Evolutionary conservation across 1,140 invertebrate species (phyloP).

Genomic region (Leptestheria dahalacensis): DNA sequence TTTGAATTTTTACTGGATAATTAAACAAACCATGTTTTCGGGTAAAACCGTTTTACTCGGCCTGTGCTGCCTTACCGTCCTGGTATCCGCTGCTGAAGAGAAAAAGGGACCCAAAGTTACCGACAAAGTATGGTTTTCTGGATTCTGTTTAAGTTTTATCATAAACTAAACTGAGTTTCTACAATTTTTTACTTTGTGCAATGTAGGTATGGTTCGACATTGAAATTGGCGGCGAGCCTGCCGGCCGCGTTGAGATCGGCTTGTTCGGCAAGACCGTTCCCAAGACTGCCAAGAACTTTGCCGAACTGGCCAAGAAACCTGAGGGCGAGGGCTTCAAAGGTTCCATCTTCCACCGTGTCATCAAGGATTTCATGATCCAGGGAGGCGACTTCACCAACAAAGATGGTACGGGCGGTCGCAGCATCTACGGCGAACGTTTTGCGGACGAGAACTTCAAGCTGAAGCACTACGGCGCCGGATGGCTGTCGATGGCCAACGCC

Average conservation of each 20-base stretch:
- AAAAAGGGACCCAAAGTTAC: slow-evolving; percentile 15
- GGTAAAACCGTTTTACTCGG: neutral
- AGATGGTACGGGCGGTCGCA: slow-evolving; percentile 79
- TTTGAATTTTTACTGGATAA: too few relatives aligned
- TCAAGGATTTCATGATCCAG: slow-evolving; percentile 92
- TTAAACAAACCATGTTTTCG: neutral
- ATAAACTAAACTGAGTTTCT: neutral
- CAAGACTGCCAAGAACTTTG: slow-evolving; percentile 86
- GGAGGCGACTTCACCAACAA: slow-evolving; percentile 84
- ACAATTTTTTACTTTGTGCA: neutral
- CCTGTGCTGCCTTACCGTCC: neutral
- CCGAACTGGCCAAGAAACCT: slow-evolving; percentile 59
- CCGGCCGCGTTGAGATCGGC: slow-evolving; percentile 77
- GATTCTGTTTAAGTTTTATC: neutral
- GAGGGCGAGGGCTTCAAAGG: slow-evolving; percentile 70
- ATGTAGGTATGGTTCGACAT: slow-evolving; percentile 87
- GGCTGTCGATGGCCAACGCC: slow-evolving; percentile 93
- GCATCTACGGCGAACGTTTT: slow-evolving; percentile 87
- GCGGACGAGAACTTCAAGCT: slow-evolving; percentile 95
- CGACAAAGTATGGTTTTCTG: slow-evolving; percentile 4
- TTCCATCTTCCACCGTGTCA: slow-evolving; percentile 67
- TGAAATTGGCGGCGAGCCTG: slow-evolving; percentile 56
- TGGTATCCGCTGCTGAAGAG: neutral
- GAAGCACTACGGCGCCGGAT: slow-evolving; percentile 90
- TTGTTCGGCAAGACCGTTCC: slow-evolving; percentile 88